Percentiles rank a stretch among this genome's conserved stretches.
Evolutionary conservation across 2,113 vertebrate species (phyloP).

Genomic region (Pipra filicauda): DNA sequence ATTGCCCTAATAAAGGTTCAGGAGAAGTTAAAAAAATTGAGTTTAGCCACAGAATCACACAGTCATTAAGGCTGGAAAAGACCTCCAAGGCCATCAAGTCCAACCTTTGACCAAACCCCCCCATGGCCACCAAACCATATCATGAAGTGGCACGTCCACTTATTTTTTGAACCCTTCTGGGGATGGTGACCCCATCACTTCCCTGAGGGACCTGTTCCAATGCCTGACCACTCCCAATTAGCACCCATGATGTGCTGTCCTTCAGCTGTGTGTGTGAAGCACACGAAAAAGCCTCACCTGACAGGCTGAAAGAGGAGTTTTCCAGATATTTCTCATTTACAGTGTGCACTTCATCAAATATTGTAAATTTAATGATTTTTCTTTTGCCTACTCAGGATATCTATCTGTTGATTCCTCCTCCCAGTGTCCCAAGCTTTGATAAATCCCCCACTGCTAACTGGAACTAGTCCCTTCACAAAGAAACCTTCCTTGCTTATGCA

Average conservation of each 20-base stretch:
- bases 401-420: neutral
- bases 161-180: neutral
- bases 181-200: neutral
- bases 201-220: neutral
- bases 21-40: neutral
- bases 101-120: neutral
- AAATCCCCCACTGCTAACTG: neutral
- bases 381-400: neutral
- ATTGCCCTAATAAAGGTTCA: neutral
- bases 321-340: neutral
- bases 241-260: neutral
- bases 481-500: neutral
- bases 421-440: neutral
- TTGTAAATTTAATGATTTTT: neutral
- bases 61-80: neutral
- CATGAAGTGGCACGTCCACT: neutral
- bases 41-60: neutral
- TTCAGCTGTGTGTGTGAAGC: neutral
- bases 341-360: neutral
- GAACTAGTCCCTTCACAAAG: neutral
- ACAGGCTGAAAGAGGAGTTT: neutral
- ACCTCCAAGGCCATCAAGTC: neutral
- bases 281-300: neutral
- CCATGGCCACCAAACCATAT: neutral
- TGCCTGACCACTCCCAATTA: neutral